Evolutionary conservation across 1,140 invertebrate genomes (phyloP).

Genomic region (Drosophila willistoni): DNA sequence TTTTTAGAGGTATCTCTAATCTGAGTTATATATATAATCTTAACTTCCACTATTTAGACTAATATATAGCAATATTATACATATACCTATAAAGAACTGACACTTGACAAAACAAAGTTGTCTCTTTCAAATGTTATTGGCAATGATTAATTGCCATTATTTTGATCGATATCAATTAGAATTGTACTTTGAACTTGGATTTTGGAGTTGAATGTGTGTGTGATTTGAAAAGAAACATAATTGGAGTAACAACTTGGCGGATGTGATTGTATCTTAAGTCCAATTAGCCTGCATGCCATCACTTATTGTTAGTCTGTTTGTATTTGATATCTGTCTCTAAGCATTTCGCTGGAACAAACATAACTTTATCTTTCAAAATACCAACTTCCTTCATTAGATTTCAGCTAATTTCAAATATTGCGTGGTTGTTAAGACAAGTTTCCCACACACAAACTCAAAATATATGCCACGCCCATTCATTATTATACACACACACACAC

Average conservation of each 20-base stretch:
- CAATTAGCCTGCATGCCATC: neutral
- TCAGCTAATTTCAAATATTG: slow-evolving; percentile 27
- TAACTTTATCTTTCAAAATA: slow-evolving; percentile 4
- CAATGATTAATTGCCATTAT: no score
- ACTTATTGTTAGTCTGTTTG: neutral
- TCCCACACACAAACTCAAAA: slow-evolving; percentile 48
- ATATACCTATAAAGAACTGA: no score
- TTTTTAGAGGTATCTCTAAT: no score
- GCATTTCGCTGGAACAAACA: neutral
- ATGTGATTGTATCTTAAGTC: neutral
- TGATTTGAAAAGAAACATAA: no score
- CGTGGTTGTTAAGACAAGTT: slow-evolving; percentile 44
- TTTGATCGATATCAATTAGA: no score
- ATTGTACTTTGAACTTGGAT: no score
- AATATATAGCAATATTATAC: no score
- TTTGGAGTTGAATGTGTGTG: no score
- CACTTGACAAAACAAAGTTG: no score
- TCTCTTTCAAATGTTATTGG: no score
- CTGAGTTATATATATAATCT: no score
- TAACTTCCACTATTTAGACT: no score
- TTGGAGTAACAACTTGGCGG: neutral
- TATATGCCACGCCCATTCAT: slow-evolving; percentile 20
- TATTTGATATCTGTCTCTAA: neutral
- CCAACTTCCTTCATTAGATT: slow-evolving; percentile 12
- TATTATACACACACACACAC: slow-evolving; percentile 13